A percentile compares a stretch with the other conserved stretches of the same genome.
Evolutionary conservation across 1,140 invertebrate genomes (phyloP).

Genomic region (Drosophila bipectinata): DNA sequence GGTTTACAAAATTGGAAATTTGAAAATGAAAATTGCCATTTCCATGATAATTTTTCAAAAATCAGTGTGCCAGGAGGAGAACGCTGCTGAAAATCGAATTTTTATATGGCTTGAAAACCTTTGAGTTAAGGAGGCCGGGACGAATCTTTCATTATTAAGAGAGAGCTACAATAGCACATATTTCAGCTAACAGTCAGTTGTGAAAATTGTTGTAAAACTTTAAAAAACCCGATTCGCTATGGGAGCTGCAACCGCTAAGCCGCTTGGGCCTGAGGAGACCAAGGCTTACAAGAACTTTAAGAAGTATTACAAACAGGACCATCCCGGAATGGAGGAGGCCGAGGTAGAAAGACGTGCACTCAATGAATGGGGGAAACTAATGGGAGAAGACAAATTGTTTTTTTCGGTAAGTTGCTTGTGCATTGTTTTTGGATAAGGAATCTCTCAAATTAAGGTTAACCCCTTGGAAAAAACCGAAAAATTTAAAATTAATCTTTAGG

Average conservation of each 20-base stretch:
- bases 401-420: slow-evolving; percentile 12
- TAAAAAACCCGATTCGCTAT: not conserved
- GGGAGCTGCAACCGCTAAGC: not conserved
- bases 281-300: slow-evolving; percentile 11
- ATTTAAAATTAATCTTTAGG: no score
- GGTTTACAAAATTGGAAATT: no score
- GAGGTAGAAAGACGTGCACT: not conserved
- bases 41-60: not conserved
- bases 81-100: slow-evolving; percentile 3
- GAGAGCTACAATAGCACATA: not conserved
- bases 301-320: not conserved
- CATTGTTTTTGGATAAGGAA: not conserved
- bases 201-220: not conserved
- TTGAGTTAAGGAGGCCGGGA: not conserved
- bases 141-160: not conserved
- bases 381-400: not conserved
- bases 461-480: no score
- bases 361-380: slow-evolving; percentile 22
- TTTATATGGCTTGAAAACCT: not conserved
- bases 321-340: not conserved
- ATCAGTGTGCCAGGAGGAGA: not conserved
- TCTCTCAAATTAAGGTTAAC: not conserved
- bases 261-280: not conserved
- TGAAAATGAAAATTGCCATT: no score
- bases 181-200: not conserved